These are phyloP conservation scores for Ariolimax columbianus DNA, from an alignment of 2,888 invertebrate species.

Conservation along the genomic window DNA sequence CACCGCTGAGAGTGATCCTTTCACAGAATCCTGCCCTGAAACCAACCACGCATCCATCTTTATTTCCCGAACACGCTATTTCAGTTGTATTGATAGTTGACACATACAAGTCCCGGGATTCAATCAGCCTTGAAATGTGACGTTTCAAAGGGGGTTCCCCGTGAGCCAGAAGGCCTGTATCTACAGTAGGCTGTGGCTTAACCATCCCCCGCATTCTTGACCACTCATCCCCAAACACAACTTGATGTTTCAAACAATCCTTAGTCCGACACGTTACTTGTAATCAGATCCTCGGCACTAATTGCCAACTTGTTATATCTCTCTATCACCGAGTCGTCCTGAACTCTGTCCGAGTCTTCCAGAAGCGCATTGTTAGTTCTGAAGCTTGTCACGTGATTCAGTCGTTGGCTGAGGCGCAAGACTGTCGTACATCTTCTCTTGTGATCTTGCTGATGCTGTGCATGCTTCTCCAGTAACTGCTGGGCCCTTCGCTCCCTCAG, in stretches of 20 bases:
- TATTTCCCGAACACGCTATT: no score
- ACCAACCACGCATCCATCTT: no score
- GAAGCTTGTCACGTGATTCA: conserved; percentile 4
- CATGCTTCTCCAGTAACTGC: background rate
- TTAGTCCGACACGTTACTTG: background rate
- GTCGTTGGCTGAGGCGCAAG: conserved; percentile 27
- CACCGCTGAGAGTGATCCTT: no score
- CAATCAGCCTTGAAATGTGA: no score
- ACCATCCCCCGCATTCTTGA: no score
- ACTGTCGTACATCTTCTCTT: conserved; percentile 17
- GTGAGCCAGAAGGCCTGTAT: no score
- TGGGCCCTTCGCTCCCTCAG: conserved; percentile 26
- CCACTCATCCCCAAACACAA: no score
- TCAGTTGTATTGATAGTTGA: no score
- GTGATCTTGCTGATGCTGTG: background rate
- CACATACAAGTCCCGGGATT: no score
- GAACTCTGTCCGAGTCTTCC: background rate
- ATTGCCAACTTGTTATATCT: background rate
- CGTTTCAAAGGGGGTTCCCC: no score
- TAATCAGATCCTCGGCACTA: background rate
- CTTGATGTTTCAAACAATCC: background rate
- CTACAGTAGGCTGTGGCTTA: no score
- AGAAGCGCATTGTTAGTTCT: background rate
- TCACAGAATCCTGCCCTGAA: no score
- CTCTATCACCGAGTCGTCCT: background rate